A percentile compares a stretch with the other conserved stretches of the same genome.
These are phyloP conservation scores for Enteromius trimaculatus DNA, from an alignment of 2,797 vertebrate genomes.

Conservation along the genomic window DNA sequence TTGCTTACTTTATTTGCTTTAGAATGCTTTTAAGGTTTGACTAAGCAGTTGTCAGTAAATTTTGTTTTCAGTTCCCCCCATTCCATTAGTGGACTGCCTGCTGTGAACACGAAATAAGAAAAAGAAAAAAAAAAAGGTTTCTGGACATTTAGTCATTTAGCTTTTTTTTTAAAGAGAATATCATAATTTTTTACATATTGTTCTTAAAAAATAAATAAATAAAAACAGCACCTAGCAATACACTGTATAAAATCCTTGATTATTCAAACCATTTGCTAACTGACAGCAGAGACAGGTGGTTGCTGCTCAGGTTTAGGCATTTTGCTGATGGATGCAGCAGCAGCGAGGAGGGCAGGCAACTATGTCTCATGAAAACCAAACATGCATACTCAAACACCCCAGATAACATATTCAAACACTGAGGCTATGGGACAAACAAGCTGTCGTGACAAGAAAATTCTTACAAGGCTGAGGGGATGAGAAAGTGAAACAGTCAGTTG, in stretches of 20 bases:
- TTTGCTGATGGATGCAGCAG: constrained; percentile 72
- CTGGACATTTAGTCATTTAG: neutral
- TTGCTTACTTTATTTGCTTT: too few relatives aligned
- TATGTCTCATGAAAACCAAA: constrained; percentile 39
- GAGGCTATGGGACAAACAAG: constrained; percentile 24
- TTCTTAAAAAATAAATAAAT: neutral
- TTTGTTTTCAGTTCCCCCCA: neutral
- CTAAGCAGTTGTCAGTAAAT: neutral
- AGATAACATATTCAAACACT: constrained; percentile 38
- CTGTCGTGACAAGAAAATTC: constrained; percentile 36
- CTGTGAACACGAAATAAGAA: neutral
- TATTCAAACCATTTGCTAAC: constrained; percentile 67
- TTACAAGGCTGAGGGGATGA: constrained; percentile 16
- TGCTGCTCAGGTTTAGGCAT: constrained; percentile 71
- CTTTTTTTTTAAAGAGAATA: neutral
- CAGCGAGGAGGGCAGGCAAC: constrained; percentile 56
- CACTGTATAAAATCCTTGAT: constrained; percentile 54
- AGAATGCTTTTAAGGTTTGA: too few relatives aligned
- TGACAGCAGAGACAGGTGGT: constrained; percentile 68
- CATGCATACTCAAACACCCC: constrained; percentile 30
- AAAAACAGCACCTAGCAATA: neutral
- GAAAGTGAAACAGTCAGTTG: constrained; percentile 30
- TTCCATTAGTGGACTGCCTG: neutral
- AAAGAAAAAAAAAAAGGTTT: too few relatives aligned
- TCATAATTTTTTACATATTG: neutral